These are phyloP conservation scores for Carcinoscorpius rotundicauda DNA, from an alignment of 1,140 invertebrate genomes.

Conservation along the genomic window DNA sequence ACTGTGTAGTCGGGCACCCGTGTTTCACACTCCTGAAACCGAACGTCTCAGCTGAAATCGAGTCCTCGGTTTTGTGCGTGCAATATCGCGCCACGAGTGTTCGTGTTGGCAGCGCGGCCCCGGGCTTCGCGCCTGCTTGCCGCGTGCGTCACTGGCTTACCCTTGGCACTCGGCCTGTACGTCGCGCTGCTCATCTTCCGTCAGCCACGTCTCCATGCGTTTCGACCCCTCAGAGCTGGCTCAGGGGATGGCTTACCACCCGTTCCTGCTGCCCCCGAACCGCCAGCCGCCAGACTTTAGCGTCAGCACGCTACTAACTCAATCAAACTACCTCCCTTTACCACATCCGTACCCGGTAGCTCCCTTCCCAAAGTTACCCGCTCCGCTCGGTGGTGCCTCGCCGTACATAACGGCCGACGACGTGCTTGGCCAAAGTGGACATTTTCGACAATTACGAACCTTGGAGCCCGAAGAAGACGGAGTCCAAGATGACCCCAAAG, in stretches of 20 bases:
- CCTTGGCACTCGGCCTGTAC: not conserved
- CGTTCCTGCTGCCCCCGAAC: not conserved
- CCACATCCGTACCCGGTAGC: not conserved
- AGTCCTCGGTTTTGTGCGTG: too few relatives aligned
- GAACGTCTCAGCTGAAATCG: too few relatives aligned
- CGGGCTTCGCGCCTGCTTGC: too few relatives aligned
- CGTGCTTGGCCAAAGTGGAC: not conserved
- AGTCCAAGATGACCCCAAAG: conserved; percentile 90
- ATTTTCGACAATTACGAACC: conserved; percentile 10
- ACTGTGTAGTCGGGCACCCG: too few relatives aligned
- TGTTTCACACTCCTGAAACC: too few relatives aligned
- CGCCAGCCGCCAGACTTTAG: conserved; percentile 6
- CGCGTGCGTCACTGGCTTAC: too few relatives aligned
- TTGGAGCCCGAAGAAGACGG: conserved; percentile 82
- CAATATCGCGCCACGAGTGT: too few relatives aligned
- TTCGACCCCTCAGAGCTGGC: conserved; percentile 37
- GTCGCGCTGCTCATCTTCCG: too few relatives aligned
- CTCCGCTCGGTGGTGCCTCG: not conserved
- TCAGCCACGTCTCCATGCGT: conserved; percentile 13
- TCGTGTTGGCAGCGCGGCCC: too few relatives aligned
- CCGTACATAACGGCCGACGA: conserved; percentile 4
- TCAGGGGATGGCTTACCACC: conserved; percentile 3
- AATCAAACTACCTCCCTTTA: conserved; percentile 1
- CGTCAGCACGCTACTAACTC: conserved; percentile 5
- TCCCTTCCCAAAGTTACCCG: not conserved